Conservation (phyloP, 2,113 vertebrate genomes). For the Lophura nycthemera region DNA sequence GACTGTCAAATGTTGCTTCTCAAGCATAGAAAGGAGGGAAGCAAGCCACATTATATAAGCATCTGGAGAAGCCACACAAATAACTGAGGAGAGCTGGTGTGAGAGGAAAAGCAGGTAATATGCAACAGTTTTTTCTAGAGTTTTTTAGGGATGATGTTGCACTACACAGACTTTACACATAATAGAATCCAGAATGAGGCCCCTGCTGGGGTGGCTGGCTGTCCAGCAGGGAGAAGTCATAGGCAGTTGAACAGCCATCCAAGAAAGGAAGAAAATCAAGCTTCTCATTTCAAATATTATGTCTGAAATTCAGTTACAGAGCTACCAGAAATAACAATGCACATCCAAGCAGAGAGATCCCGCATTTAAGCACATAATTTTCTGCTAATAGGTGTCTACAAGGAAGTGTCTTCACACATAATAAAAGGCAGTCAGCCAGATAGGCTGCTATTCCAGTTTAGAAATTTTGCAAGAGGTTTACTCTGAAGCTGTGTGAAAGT, state of each 20-base stretch:
- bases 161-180: neutral
- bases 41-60: neutral
- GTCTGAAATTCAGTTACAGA: neutral
- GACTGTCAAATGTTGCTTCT: neutral
- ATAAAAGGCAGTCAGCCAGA: conserved; percentile 13
- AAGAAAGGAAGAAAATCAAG: neutral
- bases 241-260: neutral
- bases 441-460: neutral
- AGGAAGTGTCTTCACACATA: neutral
- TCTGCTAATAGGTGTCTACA: neutral
- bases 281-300: neutral
- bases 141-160: neutral
- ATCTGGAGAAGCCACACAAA: neutral
- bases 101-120: neutral
- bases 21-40: neutral
- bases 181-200: neutral
- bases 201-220: neutral
- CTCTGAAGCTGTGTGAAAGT: neutral
- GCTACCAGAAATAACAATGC: neutral
- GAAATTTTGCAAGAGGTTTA: neutral
- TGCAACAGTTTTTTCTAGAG: neutral
- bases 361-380: conserved; percentile 3
- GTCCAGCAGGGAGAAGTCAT: neutral
- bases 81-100: neutral
- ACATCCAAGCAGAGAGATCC: neutral